Conservation (phyloP, 2,797 vertebrate genomes). For the Tarsius wallacei region DNA sequence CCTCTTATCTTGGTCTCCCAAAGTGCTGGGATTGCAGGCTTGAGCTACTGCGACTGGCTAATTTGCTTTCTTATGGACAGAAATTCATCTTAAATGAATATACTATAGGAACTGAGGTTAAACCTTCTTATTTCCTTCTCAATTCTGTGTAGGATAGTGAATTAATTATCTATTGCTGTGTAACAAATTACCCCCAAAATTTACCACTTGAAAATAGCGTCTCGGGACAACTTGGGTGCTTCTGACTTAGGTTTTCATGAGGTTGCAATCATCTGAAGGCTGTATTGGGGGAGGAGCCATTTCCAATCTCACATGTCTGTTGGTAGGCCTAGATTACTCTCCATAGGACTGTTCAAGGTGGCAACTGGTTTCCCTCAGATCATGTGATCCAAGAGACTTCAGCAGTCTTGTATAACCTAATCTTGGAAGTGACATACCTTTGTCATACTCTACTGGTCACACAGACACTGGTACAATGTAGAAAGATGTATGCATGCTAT, state of each 20-base stretch:
- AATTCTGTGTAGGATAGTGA: not conserved
- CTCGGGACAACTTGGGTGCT: not conserved
- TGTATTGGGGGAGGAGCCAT: not conserved
- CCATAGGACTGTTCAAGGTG: not conserved
- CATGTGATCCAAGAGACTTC: not conserved
- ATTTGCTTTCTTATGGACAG: slow-evolving; percentile 61
- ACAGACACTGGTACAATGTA: not conserved
- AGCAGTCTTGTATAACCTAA: not conserved
- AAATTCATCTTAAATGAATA: slow-evolving; percentile 1
- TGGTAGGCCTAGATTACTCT: not conserved
- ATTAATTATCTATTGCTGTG: slow-evolving; percentile 34
- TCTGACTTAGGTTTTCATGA: not conserved
- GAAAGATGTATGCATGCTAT: not conserved
- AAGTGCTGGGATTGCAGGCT: no score
- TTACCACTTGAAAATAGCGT: not conserved
- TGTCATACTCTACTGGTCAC: not conserved
- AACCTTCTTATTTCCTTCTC: not conserved
- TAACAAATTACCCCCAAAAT: slow-evolving; percentile 1
- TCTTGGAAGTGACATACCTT: not conserved
- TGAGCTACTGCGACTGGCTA: not conserved
- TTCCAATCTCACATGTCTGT: not conserved
- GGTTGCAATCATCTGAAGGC: not conserved
- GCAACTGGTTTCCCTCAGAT: not conserved
- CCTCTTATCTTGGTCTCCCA: no score
- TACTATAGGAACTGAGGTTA: slow-evolving; percentile 16